phyloP scores from a whole-genome alignment of 2,888 invertebrate genomes.

The Deilephila elpenor region DNA sequence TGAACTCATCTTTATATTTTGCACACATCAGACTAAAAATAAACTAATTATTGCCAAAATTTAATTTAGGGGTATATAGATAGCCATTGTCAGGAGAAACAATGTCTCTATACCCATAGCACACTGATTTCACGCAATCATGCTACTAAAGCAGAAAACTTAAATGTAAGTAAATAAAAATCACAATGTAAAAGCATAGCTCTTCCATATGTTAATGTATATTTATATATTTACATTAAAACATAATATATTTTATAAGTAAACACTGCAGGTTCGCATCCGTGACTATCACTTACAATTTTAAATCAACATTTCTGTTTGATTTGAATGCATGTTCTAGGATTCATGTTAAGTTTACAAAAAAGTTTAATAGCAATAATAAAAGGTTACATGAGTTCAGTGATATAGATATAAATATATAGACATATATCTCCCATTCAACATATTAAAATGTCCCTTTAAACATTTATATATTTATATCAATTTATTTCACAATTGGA shows the following conservation, averaged over 20 bases:
- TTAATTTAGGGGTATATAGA: no score
- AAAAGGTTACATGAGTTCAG: not conserved
- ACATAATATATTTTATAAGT: constrained; percentile 27
- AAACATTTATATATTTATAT: no score
- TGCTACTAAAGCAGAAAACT: not conserved
- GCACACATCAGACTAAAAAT: no score
- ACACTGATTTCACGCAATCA: not conserved
- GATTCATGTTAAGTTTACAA: not conserved
- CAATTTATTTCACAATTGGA: no score
- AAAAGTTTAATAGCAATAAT: not conserved
- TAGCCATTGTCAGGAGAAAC: no score
- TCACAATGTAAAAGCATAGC: constrained; percentile 16
- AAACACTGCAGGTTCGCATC: not conserved
- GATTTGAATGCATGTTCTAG: not conserved
- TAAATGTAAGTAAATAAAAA: not conserved
- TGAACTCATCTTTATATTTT: no score
- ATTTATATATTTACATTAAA: constrained; percentile 29
- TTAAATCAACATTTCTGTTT: not conserved
- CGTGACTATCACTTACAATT: not conserved
- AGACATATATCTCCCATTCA: not conserved
- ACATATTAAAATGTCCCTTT: no score
- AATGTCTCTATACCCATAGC: not conserved
- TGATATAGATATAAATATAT: not conserved
- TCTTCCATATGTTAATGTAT: constrained; percentile 9
- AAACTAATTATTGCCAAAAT: no score